phyloP scores from a whole-genome alignment of 2,888 invertebrate species.

The Venustoraphidia nigricollis region DNA sequence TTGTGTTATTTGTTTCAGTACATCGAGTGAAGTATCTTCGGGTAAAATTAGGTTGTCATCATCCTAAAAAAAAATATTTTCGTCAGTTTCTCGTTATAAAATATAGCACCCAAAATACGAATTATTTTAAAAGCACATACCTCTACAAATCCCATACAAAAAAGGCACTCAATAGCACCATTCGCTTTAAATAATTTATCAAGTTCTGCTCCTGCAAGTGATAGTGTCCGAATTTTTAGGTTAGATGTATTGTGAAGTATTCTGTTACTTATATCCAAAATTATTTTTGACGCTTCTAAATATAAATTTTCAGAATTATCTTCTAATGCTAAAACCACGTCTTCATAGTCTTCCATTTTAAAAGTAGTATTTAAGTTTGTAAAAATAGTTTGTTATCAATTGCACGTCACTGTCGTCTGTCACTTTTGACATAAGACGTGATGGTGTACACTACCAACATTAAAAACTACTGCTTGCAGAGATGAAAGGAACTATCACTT shows the following conservation, averaged over 20 bases:
- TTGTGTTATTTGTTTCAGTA: neutral
- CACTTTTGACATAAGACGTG: too few relatives aligned
- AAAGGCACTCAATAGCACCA: constrained; percentile 2
- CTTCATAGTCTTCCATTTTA: neutral
- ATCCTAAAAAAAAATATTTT: constrained; percentile 1
- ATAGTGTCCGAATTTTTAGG: neutral
- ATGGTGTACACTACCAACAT: too few relatives aligned
- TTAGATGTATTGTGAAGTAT: constrained; percentile 3
- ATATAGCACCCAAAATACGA: too few relatives aligned
- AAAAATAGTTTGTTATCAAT: too few relatives aligned
- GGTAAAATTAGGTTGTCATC: neutral
- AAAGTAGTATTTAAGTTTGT: neutral
- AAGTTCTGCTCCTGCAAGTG: neutral
- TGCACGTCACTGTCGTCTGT: too few relatives aligned
- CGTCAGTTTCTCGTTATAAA: too few relatives aligned
- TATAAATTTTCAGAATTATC: constrained; percentile 1
- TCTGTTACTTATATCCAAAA: neutral
- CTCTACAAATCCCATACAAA: constrained; percentile 3
- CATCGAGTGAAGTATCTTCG: neutral
- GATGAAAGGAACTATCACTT: too few relatives aligned
- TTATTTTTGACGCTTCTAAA: neutral
- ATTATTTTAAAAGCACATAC: neutral
- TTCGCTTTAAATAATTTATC: constrained; percentile 1
- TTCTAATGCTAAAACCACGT: neutral
- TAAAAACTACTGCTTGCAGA: too few relatives aligned